These are phyloP conservation scores for Tipula confusa DNA, from an alignment of 2,888 invertebrate species.

Conservation along the genomic window DNA sequence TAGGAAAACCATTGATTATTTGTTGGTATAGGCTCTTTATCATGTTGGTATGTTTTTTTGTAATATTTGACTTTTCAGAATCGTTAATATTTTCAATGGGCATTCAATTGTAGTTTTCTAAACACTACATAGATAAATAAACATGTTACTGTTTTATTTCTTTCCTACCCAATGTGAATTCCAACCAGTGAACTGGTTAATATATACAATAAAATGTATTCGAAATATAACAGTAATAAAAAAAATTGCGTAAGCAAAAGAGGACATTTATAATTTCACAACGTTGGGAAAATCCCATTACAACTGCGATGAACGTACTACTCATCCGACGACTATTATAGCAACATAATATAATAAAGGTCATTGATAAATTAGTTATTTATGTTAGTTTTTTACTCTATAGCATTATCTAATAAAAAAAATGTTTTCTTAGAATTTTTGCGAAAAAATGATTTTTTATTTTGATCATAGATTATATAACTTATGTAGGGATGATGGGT, in stretches of 20 bases:
- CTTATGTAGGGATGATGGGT: background rate
- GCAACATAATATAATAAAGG: background rate
- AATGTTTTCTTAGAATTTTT: background rate
- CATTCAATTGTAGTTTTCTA: no score
- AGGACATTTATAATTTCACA: background rate
- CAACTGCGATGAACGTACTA: background rate
- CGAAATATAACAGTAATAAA: background rate
- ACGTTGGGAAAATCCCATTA: background rate
- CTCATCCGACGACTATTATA: background rate
- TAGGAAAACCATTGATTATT: no score
- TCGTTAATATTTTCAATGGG: no score
- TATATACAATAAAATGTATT: no score
- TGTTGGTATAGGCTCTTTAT: no score
- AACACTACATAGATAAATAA: no score
- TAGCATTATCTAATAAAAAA: background rate
- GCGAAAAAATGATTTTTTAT: background rate
- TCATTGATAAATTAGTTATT: background rate
- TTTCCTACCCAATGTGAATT: no score
- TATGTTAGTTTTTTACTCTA: background rate
- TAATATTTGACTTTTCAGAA: no score
- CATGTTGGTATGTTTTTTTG: no score
- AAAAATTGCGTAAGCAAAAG: background rate
- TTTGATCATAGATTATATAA: background rate
- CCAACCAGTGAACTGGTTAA: no score
- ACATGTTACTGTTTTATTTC: no score